A percentile compares a stretch with the other conserved stretches of the same genome.
Evolutionary conservation across 2,888 invertebrate genomes (phyloP).

Genomic region (Thera obeliscata): DNA sequence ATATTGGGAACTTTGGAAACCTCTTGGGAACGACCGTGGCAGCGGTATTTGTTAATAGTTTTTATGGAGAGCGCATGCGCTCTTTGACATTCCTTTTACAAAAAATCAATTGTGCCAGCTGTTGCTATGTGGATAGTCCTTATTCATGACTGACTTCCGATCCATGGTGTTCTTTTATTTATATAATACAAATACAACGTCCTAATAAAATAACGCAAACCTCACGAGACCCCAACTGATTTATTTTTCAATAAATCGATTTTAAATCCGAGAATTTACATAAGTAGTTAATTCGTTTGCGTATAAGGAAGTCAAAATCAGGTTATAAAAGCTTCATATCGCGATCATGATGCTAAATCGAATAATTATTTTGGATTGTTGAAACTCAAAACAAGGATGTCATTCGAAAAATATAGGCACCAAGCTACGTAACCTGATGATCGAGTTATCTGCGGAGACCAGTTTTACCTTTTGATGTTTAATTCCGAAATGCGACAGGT

Average conservation of each 20-base stretch:
- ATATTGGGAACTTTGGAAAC: too few relatives aligned
- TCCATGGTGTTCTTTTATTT: too few relatives aligned
- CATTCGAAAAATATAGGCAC: not conserved
- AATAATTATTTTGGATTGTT: slow-evolving; percentile 10
- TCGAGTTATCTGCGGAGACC: slow-evolving; percentile 13
- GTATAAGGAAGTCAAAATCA: not conserved
- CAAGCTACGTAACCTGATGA: slow-evolving; percentile 14
- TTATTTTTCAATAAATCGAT: too few relatives aligned
- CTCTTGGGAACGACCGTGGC: too few relatives aligned
- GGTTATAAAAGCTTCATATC: not conserved
- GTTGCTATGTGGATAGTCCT: not conserved
- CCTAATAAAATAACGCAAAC: too few relatives aligned
- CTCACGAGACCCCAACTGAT: too few relatives aligned
- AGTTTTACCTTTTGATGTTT: slow-evolving; percentile 29
- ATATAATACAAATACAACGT: too few relatives aligned
- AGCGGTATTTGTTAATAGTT: not conserved
- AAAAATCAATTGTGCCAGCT: slow-evolving; percentile 15
- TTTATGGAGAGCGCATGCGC: slow-evolving; percentile 14
- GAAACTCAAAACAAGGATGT: not conserved
- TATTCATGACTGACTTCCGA: too few relatives aligned
- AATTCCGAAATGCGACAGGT: slow-evolving; percentile 38
- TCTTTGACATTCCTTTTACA: not conserved
- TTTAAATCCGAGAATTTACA: too few relatives aligned
- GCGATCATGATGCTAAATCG: slow-evolving; percentile 10
- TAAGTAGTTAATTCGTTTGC: too few relatives aligned